These are phyloP conservation scores for Papilio polytes DNA, from an alignment of 1,140 invertebrate genomes.

Conservation along the genomic window DNA sequence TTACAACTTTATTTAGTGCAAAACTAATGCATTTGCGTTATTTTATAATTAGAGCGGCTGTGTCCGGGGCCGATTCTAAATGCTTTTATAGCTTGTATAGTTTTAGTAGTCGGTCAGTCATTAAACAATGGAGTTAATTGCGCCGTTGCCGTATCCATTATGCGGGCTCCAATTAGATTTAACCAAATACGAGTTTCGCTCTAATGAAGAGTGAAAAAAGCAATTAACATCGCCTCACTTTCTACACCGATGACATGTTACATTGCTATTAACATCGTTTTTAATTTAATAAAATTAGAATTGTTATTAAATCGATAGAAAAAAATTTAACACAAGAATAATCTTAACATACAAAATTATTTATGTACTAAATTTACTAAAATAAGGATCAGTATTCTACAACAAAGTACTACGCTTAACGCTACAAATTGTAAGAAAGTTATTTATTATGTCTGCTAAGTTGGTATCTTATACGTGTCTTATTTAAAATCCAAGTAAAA, in stretches of 20 bases:
- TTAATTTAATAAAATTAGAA: not conserved
- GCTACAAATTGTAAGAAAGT: not conserved
- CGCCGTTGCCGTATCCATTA: conserved; percentile 78
- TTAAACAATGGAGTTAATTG: conserved; percentile 81
- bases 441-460: not conserved
- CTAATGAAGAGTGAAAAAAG: conserved; percentile 74
- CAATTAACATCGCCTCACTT: conserved; percentile 63
- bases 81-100: conserved; percentile 72
- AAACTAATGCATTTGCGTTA: conserved; percentile 56
- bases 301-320: not conserved
- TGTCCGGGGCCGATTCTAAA: conserved; percentile 58
- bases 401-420: not conserved
- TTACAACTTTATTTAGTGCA: conserved; percentile 44
- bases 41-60: conserved; percentile 59
- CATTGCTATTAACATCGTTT: conserved; percentile 18
- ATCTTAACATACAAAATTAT: not conserved
- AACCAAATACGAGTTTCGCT: conserved; percentile 79
- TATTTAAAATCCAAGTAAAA: conserved; percentile 53
- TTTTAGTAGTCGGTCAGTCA: conserved; percentile 77
- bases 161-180: conserved; percentile 81
- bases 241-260: conserved; percentile 50
- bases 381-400: not conserved
- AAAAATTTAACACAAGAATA: not conserved
- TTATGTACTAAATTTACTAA: not conserved
- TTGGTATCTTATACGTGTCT: conserved; percentile 12